Evolutionary conservation across 2,797 vertebrate species (phyloP), one percentile per base, ranked within the genome.

Genomic region (Paratrypauchen microcephalus): DNA sequence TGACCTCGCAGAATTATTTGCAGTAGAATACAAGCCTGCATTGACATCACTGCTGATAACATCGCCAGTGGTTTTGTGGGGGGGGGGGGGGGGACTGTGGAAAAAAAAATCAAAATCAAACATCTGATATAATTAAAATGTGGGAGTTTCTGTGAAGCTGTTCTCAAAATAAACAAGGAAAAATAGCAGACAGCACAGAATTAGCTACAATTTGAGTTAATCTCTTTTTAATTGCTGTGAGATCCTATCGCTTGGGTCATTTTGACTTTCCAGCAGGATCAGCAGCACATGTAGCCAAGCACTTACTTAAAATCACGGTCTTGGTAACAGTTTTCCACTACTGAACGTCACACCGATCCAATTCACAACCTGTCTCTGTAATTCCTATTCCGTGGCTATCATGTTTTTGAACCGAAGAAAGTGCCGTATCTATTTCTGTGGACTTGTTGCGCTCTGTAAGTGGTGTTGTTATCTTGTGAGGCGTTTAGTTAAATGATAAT

Each of bases 41-140:
- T 92, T 94, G 92, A 95, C 94, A 93, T 95, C 93, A 87, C 91
- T 91, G 91, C 95, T 93, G 94, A 97, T 97, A 94, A 94, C 94
- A 94, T 97, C 95, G 91, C 84, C 89, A 90, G 94, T 91, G 81
- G 28, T 23, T 61, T 89, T 89, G 91, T 93, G 93, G 93, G 88
- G 93, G 92, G 91, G 93, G 93, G 93, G 88, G 93, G 92, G 87
- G 95, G 94, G 81, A 67, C 77, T 91, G 89, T 85, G 32, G 91
- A 86, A 83, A 87, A 83, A 73, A 39, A 76, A 87, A 85, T 81
- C 55, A 24, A 45, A 45, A 45, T 45, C 50, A 86, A 89, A 86
- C 84, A 88, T 86, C 81, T 52, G 41, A 72, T 75, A 87, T 71
- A 89, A 91, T 84, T 91, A 86, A 85, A 91, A 88, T 72, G 68